Percentiles rank a stretch among this genome's conserved stretches.
Evolutionary conservation across 2,888 invertebrate genomes (phyloP).

Genomic region (Pomacea canaliculata): DNA sequence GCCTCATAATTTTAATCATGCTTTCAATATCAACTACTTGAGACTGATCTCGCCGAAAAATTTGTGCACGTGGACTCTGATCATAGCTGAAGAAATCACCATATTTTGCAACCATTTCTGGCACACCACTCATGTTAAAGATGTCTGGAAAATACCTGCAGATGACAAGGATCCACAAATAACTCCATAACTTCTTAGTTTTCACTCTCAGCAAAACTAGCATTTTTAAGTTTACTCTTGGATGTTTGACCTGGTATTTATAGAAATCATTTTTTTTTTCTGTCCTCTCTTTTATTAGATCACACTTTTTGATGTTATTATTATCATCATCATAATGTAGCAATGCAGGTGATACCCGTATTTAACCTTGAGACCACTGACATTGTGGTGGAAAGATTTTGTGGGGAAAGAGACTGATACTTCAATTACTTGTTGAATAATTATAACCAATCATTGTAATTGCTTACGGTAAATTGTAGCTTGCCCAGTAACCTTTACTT

Average conservation of each 20-base stretch:
- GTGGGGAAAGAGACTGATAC: no score
- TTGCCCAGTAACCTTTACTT: slow-evolving; percentile 3
- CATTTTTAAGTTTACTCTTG: no score
- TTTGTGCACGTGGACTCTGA: slow-evolving; percentile 76
- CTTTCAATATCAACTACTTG: slow-evolving; percentile 74
- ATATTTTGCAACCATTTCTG: slow-evolving; percentile 73
- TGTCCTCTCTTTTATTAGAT: no score
- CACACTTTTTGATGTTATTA: no score
- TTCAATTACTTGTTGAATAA: no score
- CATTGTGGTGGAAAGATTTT: no score
- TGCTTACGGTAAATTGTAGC: slow-evolving; percentile 10
- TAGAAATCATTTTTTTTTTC: no score
- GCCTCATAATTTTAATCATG: slow-evolving; percentile 75
- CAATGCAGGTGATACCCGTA: no score
- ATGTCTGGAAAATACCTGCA: slow-evolving; percentile 75
- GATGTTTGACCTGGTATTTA: no score
- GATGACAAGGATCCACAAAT: neutral
- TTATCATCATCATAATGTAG: no score
- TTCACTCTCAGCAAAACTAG: no score
- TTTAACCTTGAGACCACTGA: no score
- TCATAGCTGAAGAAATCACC: slow-evolving; percentile 77
- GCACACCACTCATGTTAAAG: slow-evolving; percentile 77
- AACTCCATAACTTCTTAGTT: neutral
- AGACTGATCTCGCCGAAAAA: slow-evolving; percentile 75
- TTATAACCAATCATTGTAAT: neutral